phyloP scores from a whole-genome alignment of 1,140 invertebrate species.

The Sinonovacula constricta region DNA sequence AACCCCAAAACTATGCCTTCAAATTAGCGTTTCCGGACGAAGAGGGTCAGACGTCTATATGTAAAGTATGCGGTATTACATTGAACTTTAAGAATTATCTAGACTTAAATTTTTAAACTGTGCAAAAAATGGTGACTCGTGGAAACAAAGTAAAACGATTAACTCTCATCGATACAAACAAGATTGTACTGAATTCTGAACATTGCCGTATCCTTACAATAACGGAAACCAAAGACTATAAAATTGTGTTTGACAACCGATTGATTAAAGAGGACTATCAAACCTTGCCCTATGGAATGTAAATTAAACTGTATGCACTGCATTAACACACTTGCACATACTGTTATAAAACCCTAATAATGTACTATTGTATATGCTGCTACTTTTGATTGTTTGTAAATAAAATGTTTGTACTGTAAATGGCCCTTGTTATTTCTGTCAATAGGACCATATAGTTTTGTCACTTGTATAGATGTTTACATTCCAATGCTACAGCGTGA shows the following conservation, averaged over 20 bases:
- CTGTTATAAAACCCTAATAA: no score
- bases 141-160: background rate
- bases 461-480: constrained; percentile 1
- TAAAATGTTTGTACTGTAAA: background rate
- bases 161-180: no score
- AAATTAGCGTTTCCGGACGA: background rate
- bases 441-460: background rate
- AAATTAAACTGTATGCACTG: no score
- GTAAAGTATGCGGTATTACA: constrained; percentile 30
- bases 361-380: no score
- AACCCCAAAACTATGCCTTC: constrained; percentile 38
- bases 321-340: no score
- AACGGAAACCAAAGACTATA: constrained; percentile 6
- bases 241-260: constrained; percentile 18
- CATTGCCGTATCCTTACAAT: background rate
- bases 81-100: constrained; percentile 19
- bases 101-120: constrained; percentile 10
- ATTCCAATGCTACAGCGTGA: background rate
- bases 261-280: background rate
- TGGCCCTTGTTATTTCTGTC: background rate
- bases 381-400: background rate
- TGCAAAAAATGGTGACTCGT: constrained; percentile 15
- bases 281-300: constrained; percentile 3
- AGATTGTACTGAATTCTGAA: no score
- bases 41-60: background rate